Percentiles rank a stretch among this genome's conserved stretches.
Evolutionary conservation across 2,113 vertebrate species (phyloP).

Genomic region (Cairina moschata): DNA sequence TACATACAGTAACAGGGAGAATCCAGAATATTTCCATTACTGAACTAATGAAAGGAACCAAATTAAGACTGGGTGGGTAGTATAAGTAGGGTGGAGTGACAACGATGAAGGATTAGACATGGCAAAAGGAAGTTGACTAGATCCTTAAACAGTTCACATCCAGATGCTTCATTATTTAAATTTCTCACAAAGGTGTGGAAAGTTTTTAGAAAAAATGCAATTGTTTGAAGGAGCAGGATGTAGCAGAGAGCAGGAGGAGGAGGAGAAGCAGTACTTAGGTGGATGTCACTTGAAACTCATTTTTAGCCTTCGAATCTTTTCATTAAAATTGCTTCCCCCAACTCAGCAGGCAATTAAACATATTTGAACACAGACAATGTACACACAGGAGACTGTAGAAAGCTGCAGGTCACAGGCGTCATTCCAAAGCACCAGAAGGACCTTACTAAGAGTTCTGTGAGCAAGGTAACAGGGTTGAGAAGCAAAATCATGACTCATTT

Average conservation of each 20-base stretch:
- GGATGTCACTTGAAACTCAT: background rate
- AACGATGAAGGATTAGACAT: background rate
- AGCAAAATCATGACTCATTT: background rate
- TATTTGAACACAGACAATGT: background rate
- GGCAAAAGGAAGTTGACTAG: background rate
- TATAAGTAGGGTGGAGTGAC: background rate
- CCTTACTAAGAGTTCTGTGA: background rate
- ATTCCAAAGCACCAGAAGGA: background rate
- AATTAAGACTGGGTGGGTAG: background rate
- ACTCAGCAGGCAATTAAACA: background rate
- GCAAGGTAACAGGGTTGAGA: background rate
- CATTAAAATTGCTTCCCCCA: background rate
- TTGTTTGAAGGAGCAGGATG: background rate
- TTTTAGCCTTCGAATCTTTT: background rate
- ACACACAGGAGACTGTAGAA: background rate
- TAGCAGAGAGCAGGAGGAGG: background rate
- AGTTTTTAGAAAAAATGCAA: background rate
- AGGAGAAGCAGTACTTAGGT: background rate
- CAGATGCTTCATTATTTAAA: background rate
- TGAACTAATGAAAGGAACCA: conserved; percentile 1
- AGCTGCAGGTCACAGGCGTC: background rate
- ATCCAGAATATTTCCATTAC: background rate
- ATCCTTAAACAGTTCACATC: background rate
- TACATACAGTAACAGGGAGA: background rate
- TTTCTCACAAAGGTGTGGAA: background rate